phyloP scores from a whole-genome alignment of 2,888 invertebrate genomes.

The Dolichomitus sp. region DNA sequence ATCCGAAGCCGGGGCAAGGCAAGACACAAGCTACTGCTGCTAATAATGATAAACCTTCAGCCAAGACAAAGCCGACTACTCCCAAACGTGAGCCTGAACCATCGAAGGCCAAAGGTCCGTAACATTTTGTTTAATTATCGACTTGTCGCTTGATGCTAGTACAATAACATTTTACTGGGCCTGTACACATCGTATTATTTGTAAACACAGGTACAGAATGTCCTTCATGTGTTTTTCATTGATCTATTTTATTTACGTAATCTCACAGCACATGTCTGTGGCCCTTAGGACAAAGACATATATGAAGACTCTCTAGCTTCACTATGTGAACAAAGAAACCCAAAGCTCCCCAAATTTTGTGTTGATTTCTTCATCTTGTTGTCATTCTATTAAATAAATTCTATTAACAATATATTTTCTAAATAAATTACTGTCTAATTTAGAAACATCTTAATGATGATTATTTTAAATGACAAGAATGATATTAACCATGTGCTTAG shows the following conservation, averaged over 20 bases:
- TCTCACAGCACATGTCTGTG: background rate
- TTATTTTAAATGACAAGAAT: background rate
- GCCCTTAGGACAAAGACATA: background rate
- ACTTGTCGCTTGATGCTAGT: background rate
- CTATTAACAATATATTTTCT: background rate
- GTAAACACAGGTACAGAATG: background rate
- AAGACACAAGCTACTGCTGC: constrained; percentile 54
- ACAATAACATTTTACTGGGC: background rate
- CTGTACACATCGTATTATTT: constrained; percentile 4
- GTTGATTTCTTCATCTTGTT: background rate
- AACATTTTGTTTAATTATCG: background rate
- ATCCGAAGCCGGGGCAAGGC: constrained; percentile 57
- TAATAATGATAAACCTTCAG: constrained; percentile 33
- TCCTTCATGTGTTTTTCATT: background rate
- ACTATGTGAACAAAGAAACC: background rate
- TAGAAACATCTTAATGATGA: background rate
- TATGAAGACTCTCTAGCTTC: background rate
- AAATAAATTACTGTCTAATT: background rate
- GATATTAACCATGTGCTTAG: background rate
- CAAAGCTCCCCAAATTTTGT: background rate
- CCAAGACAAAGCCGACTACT: constrained; percentile 60
- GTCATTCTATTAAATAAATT: background rate
- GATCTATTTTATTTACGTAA: background rate
- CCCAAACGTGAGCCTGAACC: constrained; percentile 65
- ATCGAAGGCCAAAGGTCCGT: constrained; percentile 56